These are phyloP conservation scores for Physella acuta DNA, from an alignment of 1,140 invertebrate genomes.

Conservation along the genomic window DNA sequence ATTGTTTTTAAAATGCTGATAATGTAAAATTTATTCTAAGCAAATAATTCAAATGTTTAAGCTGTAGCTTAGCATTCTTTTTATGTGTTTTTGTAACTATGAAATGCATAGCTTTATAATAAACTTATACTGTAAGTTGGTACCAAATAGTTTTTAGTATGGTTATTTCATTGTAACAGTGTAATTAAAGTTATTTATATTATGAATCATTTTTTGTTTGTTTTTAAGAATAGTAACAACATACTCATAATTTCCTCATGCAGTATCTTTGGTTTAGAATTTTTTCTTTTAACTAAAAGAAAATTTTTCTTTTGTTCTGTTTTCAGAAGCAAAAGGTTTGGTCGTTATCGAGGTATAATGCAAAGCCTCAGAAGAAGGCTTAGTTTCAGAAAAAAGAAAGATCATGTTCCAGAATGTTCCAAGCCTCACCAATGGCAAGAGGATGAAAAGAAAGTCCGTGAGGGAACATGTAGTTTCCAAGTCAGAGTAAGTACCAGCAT, in stretches of 20 bases:
- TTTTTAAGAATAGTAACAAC: background rate
- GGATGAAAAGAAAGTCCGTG: conserved; percentile 92
- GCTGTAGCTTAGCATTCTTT: no score
- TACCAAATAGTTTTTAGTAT: no score
- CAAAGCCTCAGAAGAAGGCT: conserved; percentile 56
- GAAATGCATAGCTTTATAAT: no score
- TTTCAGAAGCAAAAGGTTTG: conserved; percentile 33
- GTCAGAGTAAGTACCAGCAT: conserved; percentile 88
- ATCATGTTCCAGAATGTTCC: conserved; percentile 72
- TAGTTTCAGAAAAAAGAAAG: conserved; percentile 59
- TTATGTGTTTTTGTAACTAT: no score
- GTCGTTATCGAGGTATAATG: conserved; percentile 43
- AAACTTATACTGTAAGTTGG: no score
- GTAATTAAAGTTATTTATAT: no score
- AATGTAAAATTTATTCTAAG: no score
- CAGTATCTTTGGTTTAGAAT: background rate
- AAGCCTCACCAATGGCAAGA: conserved; percentile 97
- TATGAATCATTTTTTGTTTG: no score
- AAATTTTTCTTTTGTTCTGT: background rate
- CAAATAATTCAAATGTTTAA: no score
- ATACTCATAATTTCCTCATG: background rate
- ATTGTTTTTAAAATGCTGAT: no score
- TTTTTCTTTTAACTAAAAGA: background rate
- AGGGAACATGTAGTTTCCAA: conserved; percentile 93
- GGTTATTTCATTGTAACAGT: no score